Percentiles rank a stretch among this genome's conserved stretches.
Evolutionary conservation across 53 echinoderm and acorn worm genomes (phyloP).

Genomic region (Mesocentrotus franciscanus): DNA sequence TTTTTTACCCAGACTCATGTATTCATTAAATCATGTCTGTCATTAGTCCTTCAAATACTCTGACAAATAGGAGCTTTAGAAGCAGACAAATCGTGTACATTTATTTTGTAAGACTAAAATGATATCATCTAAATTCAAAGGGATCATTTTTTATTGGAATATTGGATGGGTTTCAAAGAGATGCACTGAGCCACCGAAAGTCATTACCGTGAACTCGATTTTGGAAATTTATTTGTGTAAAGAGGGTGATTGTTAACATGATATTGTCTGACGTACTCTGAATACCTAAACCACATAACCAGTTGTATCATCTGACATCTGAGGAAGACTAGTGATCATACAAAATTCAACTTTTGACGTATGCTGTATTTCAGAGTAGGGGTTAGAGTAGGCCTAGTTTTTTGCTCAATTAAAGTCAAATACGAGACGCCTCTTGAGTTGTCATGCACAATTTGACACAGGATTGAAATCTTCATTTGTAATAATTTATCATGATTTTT

Average conservation of each 20-base stretch:
- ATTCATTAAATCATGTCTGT: neutral
- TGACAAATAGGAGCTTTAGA: slow-evolving; percentile 12
- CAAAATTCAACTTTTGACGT: neutral
- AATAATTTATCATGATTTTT: neutral
- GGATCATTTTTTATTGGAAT: neutral
- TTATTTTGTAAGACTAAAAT: neutral
- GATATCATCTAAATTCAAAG: neutral
- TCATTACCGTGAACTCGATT: neutral
- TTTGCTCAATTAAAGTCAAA: slow-evolving; percentile 11
- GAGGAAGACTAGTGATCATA: neutral
- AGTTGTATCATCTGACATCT: neutral
- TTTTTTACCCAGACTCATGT: neutral
- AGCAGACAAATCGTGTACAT: neutral
- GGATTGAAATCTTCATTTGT: neutral
- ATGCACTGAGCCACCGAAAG: neutral
- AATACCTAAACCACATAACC: neutral
- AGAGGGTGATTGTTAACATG: neutral
- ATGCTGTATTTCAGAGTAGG: neutral
- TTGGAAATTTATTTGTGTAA: neutral
- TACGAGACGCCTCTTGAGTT: neutral
- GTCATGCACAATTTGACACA: neutral
- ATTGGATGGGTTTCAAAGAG: neutral
- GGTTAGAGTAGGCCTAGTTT: neutral
- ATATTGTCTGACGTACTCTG: neutral
- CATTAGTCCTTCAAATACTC: neutral